These are phyloP conservation scores for Nicator chloris DNA, from an alignment of 2,113 vertebrate genomes.

Conservation along the genomic window DNA sequence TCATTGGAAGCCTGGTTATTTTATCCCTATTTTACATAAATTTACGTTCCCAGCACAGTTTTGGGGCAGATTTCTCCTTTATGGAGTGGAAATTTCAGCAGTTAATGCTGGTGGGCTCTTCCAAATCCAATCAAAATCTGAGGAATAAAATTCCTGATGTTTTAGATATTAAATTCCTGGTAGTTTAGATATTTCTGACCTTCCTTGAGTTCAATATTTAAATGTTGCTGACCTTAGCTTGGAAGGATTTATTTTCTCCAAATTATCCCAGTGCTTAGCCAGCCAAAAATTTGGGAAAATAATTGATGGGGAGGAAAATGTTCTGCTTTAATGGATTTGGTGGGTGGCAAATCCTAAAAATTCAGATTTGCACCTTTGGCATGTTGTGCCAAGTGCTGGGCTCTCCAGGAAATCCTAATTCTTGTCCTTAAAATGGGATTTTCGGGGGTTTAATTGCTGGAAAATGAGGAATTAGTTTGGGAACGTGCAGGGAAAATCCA, in stretches of 20 bases:
- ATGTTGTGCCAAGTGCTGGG: neutral
- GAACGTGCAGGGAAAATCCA: neutral
- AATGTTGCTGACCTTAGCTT: neutral
- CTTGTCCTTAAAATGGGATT: neutral
- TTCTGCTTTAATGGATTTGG: neutral
- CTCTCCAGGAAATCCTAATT: neutral
- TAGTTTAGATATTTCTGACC: rapidly evolving
- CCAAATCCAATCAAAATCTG: neutral
- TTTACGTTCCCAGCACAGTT: neutral
- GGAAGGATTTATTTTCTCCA: neutral
- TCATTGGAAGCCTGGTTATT: too few relatives aligned
- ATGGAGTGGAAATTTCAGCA: neutral
- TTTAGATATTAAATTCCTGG: rapidly evolving
- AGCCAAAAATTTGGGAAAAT: neutral
- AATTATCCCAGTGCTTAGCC: neutral
- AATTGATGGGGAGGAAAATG: rapidly evolving
- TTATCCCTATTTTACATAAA: neutral
- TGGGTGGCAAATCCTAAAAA: neutral
- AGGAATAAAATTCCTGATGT: too few relatives aligned
- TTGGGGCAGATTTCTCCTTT: neutral
- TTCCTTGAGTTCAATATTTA: neutral
- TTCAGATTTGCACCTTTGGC: neutral
- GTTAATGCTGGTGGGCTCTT: neutral
- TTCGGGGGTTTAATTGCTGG: neutral
- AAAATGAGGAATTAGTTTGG: neutral